Base-by-base conservation (phyloP, 2,797 vertebrate genomes). In the Ciconia nigra region DNA sequence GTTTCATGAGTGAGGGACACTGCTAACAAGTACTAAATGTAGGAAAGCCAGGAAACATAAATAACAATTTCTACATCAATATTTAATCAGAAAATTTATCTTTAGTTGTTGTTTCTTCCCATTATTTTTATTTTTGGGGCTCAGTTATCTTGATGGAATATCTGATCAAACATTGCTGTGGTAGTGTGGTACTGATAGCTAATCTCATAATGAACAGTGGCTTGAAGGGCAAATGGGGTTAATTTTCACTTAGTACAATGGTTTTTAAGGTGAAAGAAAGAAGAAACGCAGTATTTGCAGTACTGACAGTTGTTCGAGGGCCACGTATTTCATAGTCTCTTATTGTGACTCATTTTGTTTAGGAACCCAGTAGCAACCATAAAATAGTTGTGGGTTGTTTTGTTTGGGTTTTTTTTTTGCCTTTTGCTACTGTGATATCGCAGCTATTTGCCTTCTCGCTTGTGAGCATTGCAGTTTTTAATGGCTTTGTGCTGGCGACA, bases 81-180 rank as follows among this genome's bases (percentile, higher is more conserved):
- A 94, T 96, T 98, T 97, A 97, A 97, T 90, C 35, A 85, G 73
- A 94, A 93, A 89, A 89, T 57, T 92, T 94, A 87, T 94, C 92
- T 89, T 78, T 83, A 91, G 83, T 87, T 90, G 39, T 85, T 94
- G 63, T 91, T 94, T 89, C 66, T 93, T 92, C 26, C 44, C 26
- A 70, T 90, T 96, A 93, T 72, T 81, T 95, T 94, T 90, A 83
- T 87, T 62, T 88, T 93, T 93, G 83, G 42, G 46, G 55, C 57
- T 92, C 54, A 42, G 12, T 78, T 77, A 58, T 81, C 7, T 71
- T 83, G 80, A 74, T 49, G 41, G 67, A 77, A 62, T 85, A 55
- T 55, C 8, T 9, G 54, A 87, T 58, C 61, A 61, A 76, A 73
- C 14, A 90, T 33, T 87, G n/a, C 31, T 82, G 66, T 46, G 28